Base-by-base conservation (phyloP, 2,888 invertebrate species). In the Drosophila neonasuta region DNA sequence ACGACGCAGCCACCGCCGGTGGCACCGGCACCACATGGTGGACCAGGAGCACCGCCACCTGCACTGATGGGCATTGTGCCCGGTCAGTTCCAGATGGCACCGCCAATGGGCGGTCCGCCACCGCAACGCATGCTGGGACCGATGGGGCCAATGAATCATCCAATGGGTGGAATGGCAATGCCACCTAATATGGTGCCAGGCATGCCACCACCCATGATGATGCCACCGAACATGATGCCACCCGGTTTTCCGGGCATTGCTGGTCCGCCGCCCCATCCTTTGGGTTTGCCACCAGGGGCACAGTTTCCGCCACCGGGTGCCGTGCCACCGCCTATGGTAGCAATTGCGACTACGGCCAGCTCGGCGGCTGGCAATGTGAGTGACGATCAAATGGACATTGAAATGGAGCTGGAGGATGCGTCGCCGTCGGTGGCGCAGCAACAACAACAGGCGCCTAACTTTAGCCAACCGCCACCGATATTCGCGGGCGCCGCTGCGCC, bases 311-410 rank as follows among this genome's bases (percentile, higher is more conserved):
- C 89, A 15, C 81, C 86, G 0, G 74, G 74, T 4, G 67, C 80
- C n/a, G 65, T 80, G 30, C 79, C 81, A 3, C 88, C 90, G 2
- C 78, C 71, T 4, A 73, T 75, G 56, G n/a, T 71, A 8, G 49
- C 62, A 9, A 69, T 65, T 45, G 72, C 72, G 24, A 89, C 48
- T 74, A 83, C 86, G 1, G 36, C 50, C 4, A 63, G 73, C 11
- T 60, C 77, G 54, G 64, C 71, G 3, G 65, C 71, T n/a, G 87
- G 89, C 1, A 89, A 90, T 74, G 87, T 88, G 62, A 91, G 92
- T 51, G 95, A 95, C 57, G 96, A 96, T 84, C 95, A 95, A 57
- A 96, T 96, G 96, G 96, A 96, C 74, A 92, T 96, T 44, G 96
- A 96, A 89, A 94, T 94, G 89, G 94, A 94, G 63, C 93, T 94